phyloP scores from a whole-genome alignment of 1,140 invertebrate genomes.

The Listronotus bonariensis region DNA sequence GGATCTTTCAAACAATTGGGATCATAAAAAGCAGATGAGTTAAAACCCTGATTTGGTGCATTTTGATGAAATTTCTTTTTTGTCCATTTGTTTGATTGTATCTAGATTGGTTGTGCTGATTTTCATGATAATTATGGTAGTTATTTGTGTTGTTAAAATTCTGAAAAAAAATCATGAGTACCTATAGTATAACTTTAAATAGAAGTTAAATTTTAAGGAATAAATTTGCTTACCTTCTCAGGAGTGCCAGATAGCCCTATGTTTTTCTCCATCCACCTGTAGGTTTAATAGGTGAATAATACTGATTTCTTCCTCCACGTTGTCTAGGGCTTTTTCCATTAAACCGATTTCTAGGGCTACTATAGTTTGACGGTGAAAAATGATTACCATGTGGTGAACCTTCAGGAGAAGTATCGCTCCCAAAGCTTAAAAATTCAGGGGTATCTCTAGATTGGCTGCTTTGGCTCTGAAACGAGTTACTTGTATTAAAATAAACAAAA shows the following conservation, averaged over 20 bases:
- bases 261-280: neutral
- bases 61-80: too few species aligned
- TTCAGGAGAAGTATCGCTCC: neutral
- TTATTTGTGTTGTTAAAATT: too few species aligned
- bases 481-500: constrained; percentile 7
- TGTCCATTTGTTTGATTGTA: too few species aligned
- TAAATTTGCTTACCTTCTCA: constrained; percentile 24
- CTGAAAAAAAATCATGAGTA: too few species aligned
- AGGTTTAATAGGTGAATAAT: neutral
- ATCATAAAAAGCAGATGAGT: too few species aligned
- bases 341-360: neutral
- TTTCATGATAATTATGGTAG: too few species aligned
- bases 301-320: neutral
- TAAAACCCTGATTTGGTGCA: too few species aligned
- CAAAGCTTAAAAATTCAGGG: neutral
- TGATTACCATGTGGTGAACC: neutral
- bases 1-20: too few species aligned
- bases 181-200: too few species aligned
- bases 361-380: neutral
- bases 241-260: too few species aligned
- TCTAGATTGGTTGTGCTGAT: too few species aligned
- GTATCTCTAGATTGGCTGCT: neutral
- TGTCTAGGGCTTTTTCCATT: neutral
- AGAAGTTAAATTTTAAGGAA: constrained; percentile 2
- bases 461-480: neutral